A percentile compares a stretch with the other conserved stretches of the same genome.
Evolutionary conservation across 2,888 invertebrate species (phyloP).

Genomic region (Geophilus truncorum): DNA sequence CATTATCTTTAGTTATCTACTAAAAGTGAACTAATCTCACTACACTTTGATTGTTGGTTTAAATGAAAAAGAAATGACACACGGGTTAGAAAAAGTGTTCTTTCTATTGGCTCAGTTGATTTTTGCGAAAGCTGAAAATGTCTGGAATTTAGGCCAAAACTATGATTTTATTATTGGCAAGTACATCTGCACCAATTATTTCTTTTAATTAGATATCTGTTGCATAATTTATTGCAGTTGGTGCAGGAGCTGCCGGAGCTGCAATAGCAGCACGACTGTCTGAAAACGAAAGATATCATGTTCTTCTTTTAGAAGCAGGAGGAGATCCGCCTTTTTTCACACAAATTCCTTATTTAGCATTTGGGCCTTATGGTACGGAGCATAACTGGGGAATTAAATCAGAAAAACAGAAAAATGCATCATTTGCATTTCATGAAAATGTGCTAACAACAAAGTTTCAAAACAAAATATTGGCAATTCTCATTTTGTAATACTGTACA

Average conservation of each 20-base stretch:
- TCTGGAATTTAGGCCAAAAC: no score
- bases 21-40: no score
- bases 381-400: not conserved
- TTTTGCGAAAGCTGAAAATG: no score
- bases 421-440: constrained; percentile 43
- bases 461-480: no score
- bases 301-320: constrained; percentile 67
- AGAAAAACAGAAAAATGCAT: constrained; percentile 50
- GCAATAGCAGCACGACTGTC: constrained; percentile 54
- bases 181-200: no score
- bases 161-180: no score
- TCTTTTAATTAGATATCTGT: no score
- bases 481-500: not conserved
- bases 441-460: not conserved
- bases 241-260: constrained; percentile 63
- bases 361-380: constrained; percentile 51
- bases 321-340: constrained; percentile 59
- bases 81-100: no score
- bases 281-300: constrained; percentile 43
- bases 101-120: no score
- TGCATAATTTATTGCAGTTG: constrained; percentile 62
- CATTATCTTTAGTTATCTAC: no score
- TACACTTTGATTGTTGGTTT: no score
- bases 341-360: constrained; percentile 62
- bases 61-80: no score